Evolutionary conservation across 2,797 vertebrate genomes (phyloP).

Genomic region (Lacerta bilineata): DNA sequence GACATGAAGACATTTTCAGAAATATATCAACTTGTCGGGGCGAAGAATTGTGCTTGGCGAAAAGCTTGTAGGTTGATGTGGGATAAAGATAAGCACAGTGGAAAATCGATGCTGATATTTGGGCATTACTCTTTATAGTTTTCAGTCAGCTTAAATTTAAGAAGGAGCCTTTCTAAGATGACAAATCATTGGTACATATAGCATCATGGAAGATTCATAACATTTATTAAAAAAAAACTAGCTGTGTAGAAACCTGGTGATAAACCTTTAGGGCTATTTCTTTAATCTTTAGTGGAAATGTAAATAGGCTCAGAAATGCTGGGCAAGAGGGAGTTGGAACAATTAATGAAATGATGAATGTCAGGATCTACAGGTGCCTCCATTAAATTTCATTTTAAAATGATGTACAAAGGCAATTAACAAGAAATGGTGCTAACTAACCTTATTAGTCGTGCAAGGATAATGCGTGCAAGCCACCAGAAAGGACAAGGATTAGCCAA

Average conservation of each 20-base stretch:
- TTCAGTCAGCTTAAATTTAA: constrained; percentile 9
- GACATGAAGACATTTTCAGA: constrained; percentile 5
- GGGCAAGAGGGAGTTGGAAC: background rate
- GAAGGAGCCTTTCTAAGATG: background rate
- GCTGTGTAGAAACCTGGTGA: background rate
- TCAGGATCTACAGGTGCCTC: background rate
- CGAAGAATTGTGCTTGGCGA: background rate
- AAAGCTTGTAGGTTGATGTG: constrained; percentile 14
- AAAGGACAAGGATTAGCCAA: background rate
- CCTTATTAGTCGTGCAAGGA: background rate
- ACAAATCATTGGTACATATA: background rate
- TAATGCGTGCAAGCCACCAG: background rate
- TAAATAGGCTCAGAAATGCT: background rate
- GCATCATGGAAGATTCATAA: background rate
- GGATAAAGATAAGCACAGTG: constrained; percentile 4
- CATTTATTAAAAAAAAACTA: constrained; percentile 3
- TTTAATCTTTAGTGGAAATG: background rate
- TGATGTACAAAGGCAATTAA: background rate
- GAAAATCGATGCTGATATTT: constrained; percentile 4
- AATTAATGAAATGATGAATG: background rate
- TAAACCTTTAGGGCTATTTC: background rate
- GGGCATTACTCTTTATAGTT: background rate
- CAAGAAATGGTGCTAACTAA: constrained; percentile 2
- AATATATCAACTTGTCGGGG: background rate
- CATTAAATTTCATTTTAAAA: constrained; percentile 31